phyloP scores from a whole-genome alignment of 2,113 vertebrate species.

The Caracal caracal region DNA sequence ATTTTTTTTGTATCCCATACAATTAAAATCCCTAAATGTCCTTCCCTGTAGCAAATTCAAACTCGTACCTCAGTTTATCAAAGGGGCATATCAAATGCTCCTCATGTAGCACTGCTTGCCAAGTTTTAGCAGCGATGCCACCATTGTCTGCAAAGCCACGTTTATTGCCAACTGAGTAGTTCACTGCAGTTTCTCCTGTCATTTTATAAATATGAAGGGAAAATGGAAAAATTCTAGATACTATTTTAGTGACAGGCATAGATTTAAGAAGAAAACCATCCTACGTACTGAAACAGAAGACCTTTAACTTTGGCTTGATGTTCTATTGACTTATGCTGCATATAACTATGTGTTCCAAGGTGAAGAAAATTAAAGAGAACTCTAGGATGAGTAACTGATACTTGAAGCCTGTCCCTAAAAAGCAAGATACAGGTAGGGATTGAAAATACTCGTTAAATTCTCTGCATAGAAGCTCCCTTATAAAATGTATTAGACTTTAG shows the following conservation, averaged over 20 bases:
- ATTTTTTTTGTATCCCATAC: background rate
- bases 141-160: background rate
- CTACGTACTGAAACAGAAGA: background rate
- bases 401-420: background rate
- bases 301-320: background rate
- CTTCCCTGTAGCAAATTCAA: background rate
- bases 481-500: background rate
- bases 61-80: background rate
- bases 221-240: background rate
- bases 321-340: background rate
- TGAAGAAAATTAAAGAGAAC: background rate
- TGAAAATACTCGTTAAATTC: conserved; percentile 16
- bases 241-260: background rate
- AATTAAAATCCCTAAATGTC: background rate
- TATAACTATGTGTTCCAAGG: background rate
- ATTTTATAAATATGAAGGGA: background rate
- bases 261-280: background rate
- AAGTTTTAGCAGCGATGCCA: background rate
- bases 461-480: background rate
- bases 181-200: background rate
- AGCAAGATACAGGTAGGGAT: background rate
- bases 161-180: background rate
- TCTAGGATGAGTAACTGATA: background rate
- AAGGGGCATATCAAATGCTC: background rate
- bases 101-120: background rate